A percentile compares a stretch with the other conserved stretches of the same genome.
These are phyloP conservation scores for Peromyscus polionotus DNA, from an alignment of 2,113 vertebrate species.

Conservation along the genomic window DNA sequence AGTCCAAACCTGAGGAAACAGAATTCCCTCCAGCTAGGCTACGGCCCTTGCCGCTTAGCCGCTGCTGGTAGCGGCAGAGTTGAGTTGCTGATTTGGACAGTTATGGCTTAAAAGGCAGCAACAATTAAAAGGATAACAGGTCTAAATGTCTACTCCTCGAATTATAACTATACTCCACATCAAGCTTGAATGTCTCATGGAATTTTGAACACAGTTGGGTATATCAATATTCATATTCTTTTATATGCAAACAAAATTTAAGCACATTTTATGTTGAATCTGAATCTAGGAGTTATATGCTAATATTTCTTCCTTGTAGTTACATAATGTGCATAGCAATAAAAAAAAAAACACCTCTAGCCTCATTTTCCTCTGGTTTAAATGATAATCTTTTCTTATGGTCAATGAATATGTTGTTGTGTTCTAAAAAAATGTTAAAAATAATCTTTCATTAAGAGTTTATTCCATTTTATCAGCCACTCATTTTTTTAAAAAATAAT, in stretches of 20 bases:
- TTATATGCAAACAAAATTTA: not conserved
- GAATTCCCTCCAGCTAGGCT: no score
- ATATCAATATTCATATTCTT: not conserved
- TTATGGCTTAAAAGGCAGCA: no score
- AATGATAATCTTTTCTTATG: not conserved
- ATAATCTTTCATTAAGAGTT: not conserved
- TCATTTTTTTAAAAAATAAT: not conserved
- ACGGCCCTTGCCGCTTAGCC: no score
- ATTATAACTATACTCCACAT: slow-evolving; percentile 1
- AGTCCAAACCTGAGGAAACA: no score
- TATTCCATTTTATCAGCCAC: slow-evolving; percentile 18
- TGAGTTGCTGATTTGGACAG: no score
- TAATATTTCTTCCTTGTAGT: not conserved
- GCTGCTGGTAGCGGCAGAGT: no score
- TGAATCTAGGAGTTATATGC: not conserved
- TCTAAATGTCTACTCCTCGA: not conserved
- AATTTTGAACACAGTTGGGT: not conserved
- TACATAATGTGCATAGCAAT: not conserved
- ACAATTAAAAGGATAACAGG: not conserved
- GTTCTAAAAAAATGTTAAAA: slow-evolving; percentile 22
- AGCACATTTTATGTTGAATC: not conserved
- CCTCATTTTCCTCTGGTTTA: slow-evolving; percentile 48
- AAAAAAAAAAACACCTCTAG: not conserved
- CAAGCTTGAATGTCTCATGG: slow-evolving; percentile 12
- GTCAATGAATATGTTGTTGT: not conserved